phyloP scores from a whole-genome alignment of 2,888 invertebrate species.

The Coleophora flavipennella region DNA sequence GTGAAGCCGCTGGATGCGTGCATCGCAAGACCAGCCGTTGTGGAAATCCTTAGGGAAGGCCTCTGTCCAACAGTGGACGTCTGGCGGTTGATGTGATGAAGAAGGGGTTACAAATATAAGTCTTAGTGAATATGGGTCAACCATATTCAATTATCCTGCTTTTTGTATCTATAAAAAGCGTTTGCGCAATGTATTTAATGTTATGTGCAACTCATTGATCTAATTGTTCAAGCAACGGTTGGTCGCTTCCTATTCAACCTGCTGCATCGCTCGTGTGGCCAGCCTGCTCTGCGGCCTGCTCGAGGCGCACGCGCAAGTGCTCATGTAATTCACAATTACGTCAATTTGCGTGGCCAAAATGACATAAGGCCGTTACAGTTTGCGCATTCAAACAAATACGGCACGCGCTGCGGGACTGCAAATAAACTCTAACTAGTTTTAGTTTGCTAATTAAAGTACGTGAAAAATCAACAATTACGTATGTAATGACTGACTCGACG shows the following conservation, averaged over 20 bases:
- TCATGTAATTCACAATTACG: conserved; percentile 63
- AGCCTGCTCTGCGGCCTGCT: neutral
- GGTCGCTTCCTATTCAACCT: conserved; percentile 6
- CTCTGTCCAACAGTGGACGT: too few relatives aligned
- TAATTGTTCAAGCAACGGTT: conserved; percentile 33
- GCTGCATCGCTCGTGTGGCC: conserved; percentile 17
- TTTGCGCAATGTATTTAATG: neutral
- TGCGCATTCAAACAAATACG: conserved; percentile 33
- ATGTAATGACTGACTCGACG: too few relatives aligned
- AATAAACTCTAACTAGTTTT: conserved; percentile 25
- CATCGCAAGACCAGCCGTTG: too few relatives aligned
- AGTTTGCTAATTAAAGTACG: too few relatives aligned
- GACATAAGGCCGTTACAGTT: conserved; percentile 61
- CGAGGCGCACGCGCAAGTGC: conserved; percentile 19
- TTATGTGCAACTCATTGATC: conserved; percentile 31
- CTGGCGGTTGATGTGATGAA: too few relatives aligned
- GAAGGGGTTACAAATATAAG: too few relatives aligned
- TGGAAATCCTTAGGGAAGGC: too few relatives aligned
- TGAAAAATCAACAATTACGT: too few relatives aligned
- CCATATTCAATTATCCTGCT: too few relatives aligned
- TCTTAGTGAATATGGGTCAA: too few relatives aligned
- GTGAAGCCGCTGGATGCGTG: too few relatives aligned
- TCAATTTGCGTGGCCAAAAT: conserved; percentile 61
- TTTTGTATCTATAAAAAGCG: neutral
- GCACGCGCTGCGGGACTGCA: conserved; percentile 26